Evolutionary conservation across 2,888 invertebrate genomes (phyloP), one percentile per base, ranked within the genome.

Genomic region (Zaprionus bogoriensis): DNA sequence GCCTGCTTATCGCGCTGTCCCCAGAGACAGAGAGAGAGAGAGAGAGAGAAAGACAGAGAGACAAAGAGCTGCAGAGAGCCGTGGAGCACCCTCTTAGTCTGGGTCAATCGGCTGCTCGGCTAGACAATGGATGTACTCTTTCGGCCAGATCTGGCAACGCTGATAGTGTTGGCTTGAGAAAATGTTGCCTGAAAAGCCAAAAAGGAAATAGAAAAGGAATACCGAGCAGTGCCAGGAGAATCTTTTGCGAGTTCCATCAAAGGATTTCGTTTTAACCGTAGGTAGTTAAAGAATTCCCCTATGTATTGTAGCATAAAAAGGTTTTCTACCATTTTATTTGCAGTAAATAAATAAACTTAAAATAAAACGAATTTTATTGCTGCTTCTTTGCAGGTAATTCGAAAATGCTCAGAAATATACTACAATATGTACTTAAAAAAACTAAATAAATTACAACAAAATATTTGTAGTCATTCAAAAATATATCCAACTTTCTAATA

Each of bases 131-230:
- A 17, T 36, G 17, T 36, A 36, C 32, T 14, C 12, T 41, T 22
- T 12, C 39, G 28, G 22, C 14, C 3, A 38, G 74, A 69, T 69
- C 61, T 67, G 68, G 68, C 61, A 68, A 39, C 48, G 44, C 45
- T 46, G 53, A 68, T 58, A 70, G 14, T 28, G 5, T 1, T 2
- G 4, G n/a, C 14, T 38, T 12, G 19, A 27, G 27, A 41, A 41
- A 27, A 17, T 36, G 32, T 17, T 9, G 32, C 14, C 14, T 12
- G 9, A 48, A 48, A 14, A 14, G 12, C 12, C 20, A 10, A 46
- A 46, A 6, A 6, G 42, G n/a, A 38, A 36, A n/a, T n/a, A n/a
- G 4, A 14, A 22, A 47, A 1, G 1, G 1, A 14, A 4, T 2
- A 1, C 9, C 12, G 28, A 17, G 10, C 1, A 14, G 7, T 2